Evolutionary conservation across 1,140 invertebrate genomes (phyloP).

Genomic region (Steinernema khuongi): DNA sequence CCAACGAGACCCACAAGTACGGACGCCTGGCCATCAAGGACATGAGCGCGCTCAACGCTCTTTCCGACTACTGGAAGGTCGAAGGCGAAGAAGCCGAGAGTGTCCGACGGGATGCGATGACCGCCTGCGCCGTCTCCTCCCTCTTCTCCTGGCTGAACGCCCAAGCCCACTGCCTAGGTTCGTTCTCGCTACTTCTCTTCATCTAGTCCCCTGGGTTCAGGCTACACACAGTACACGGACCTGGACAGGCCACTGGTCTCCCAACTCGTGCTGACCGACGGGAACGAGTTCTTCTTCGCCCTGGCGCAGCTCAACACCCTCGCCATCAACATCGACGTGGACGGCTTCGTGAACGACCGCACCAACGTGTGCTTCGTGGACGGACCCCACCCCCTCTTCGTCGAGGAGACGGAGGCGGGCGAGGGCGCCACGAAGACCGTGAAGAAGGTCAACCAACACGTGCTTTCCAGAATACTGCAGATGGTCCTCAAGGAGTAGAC

Average conservation of each 20-base stretch:
- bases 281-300: conserved; percentile 48
- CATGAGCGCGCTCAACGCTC: conserved; percentile 24
- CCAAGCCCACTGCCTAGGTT: conserved; percentile 51
- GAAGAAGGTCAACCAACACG: conserved; percentile 33
- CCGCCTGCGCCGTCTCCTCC: conserved; percentile 41
- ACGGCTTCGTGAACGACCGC: conserved; percentile 19
- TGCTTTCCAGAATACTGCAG: conserved; percentile 34
- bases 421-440: conserved; percentile 7
- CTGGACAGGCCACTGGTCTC: conserved; percentile 42
- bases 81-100: conserved; percentile 36
- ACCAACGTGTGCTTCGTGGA: conserved; percentile 24
- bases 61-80: conserved; percentile 30
- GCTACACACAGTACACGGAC: conserved; percentile 57
- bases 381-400: conserved; percentile 7
- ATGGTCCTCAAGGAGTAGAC: conserved; percentile 24
- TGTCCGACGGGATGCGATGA: conserved; percentile 28
- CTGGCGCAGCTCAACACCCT: conserved; percentile 55
- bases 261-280: conserved; percentile 54
- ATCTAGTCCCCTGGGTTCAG: conserved; percentile 18
- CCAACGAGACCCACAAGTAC: conserved; percentile 41
- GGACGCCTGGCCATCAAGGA: conserved; percentile 47
- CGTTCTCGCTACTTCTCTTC: neutral
- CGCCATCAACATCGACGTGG: conserved; percentile 50
- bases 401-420: conserved; percentile 12
- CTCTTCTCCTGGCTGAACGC: conserved; percentile 55